These are phyloP conservation scores for Diaphora mendica DNA, from an alignment of 2,888 invertebrate species.

Conservation along the genomic window DNA sequence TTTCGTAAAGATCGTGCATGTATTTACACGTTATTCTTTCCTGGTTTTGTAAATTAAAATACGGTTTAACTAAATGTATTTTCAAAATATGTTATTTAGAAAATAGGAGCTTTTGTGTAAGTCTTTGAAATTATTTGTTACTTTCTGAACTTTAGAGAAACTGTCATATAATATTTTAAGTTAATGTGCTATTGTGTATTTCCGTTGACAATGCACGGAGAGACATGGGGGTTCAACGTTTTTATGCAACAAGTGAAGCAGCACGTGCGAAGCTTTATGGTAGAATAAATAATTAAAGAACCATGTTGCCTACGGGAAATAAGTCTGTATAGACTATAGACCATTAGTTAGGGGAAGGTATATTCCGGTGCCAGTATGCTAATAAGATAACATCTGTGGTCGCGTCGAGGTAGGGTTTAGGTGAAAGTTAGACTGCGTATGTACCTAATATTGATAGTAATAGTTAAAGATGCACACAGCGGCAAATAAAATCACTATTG, in stretches of 20 bases:
- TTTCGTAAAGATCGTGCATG: neutral
- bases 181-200: conserved; percentile 62
- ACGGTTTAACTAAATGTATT: neutral
- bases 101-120: neutral
- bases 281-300: conserved; percentile 33
- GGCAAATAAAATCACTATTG: neutral
- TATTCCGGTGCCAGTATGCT: conserved; percentile 55
- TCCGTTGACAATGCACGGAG: conserved; percentile 55
- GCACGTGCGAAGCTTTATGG: conserved; percentile 48
- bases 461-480: conserved; percentile 30
- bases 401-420: conserved; percentile 49
- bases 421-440: conserved; percentile 54
- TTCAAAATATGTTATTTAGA: neutral
- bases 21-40: neutral
- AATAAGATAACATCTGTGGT: conserved; percentile 58
- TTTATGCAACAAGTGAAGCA: conserved; percentile 50
- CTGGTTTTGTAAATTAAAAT: neutral
- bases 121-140: conserved; percentile 4
- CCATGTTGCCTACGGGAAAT: conserved; percentile 30
- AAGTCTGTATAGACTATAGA: conserved; percentile 24
- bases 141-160: conserved; percentile 21
- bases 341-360: conserved; percentile 38
- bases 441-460: conserved; percentile 31
- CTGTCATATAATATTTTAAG: conserved; percentile 43
- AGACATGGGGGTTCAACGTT: conserved; percentile 45